These are phyloP conservation scores for Phragmatobia fuliginosa DNA, from an alignment of 2,888 invertebrate genomes.

Conservation along the genomic window DNA sequence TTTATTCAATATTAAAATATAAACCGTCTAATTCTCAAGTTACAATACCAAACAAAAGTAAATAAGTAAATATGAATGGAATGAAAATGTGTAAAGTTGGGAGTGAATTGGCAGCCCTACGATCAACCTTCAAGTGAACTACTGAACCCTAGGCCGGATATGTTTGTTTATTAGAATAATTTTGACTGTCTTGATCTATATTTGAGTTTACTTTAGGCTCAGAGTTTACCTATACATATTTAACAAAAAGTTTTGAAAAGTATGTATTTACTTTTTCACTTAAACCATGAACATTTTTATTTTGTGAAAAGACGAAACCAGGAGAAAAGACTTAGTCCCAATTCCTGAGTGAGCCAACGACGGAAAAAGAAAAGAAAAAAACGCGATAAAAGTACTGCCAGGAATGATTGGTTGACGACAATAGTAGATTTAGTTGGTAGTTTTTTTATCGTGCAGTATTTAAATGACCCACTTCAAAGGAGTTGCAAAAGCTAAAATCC, in stretches of 20 bases:
- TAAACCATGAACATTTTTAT: background rate
- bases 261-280: background rate
- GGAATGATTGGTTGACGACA: background rate
- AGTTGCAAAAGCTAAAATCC: background rate
- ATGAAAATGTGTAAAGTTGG: no score
- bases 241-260: background rate
- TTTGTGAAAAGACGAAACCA: background rate
- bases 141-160: background rate
- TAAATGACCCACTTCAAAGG: background rate
- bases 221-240: background rate
- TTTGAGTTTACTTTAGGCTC: background rate
- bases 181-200: background rate
- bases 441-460: background rate
- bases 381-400: background rate
- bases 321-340: background rate
- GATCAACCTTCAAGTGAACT: background rate
- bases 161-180: background rate
- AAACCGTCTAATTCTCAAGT: no score
- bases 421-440: background rate
- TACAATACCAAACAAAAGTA: background rate
- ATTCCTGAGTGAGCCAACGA: background rate
- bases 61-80: no score
- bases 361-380: background rate
- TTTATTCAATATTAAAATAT: background rate
- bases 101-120: background rate